phyloP scores from a whole-genome alignment of 2,888 invertebrate genomes.

The Arge pagana region DNA sequence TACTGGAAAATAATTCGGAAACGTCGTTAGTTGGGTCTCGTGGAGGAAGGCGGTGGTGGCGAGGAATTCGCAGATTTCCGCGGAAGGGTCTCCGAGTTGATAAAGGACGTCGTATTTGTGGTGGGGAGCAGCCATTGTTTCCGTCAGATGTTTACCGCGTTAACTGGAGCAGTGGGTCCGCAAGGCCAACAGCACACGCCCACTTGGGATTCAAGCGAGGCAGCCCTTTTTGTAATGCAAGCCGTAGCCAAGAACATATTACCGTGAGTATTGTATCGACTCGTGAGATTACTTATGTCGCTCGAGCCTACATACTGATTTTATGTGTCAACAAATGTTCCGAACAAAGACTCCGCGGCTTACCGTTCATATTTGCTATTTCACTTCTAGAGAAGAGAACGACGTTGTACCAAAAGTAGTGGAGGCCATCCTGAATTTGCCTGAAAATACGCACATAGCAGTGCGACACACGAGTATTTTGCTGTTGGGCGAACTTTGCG shows the following conservation, averaged over 20 bases:
- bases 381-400: conserved; percentile 76
- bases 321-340: too few relatives aligned
- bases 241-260: conserved; percentile 92
- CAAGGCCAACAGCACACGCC: conserved; percentile 63
- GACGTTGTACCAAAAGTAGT: conserved; percentile 93
- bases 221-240: conserved; percentile 93
- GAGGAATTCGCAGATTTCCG: conserved; percentile 82
- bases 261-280: conserved; percentile 86
- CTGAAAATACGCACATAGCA: conserved; percentile 79
- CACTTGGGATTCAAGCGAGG: conserved; percentile 93
- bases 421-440: conserved; percentile 85
- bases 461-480: conserved; percentile 88
- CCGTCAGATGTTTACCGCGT: conserved; percentile 82
- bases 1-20: neutral
- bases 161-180: conserved; percentile 56
- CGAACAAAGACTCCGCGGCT: too few relatives aligned
- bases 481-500: conserved; percentile 87
- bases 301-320: too few relatives aligned
- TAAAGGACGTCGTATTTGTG: conserved; percentile 96
- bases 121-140: conserved; percentile 92
- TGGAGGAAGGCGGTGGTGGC: conserved; percentile 60
- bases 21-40: conserved; percentile 46
- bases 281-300: too few relatives aligned
- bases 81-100: conserved; percentile 85
- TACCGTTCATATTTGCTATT: too few relatives aligned